Base-by-base conservation (phyloP, 1,140 invertebrate species). In the Drosophila melanica region DNA sequence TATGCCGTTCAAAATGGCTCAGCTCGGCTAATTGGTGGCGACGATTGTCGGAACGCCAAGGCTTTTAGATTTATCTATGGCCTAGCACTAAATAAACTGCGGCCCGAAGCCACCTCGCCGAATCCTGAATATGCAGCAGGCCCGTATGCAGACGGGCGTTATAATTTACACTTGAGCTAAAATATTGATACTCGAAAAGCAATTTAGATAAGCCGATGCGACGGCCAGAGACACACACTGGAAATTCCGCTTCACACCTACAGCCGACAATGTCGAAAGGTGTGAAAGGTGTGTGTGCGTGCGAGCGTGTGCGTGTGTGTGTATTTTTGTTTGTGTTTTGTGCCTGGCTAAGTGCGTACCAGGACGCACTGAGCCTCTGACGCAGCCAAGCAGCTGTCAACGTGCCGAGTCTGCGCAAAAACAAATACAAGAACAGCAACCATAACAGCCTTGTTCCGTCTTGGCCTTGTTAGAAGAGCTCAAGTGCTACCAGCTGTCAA, bases 121-220 rank as follows among this genome's bases (percentile, higher is more conserved):
- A 35, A 48, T 60, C 58, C 58, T 60, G 44, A 11, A 55, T 12
- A 35, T 8, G 41, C 42, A 55, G 59, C 20, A 33, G 47, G 23
- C 41, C 41, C 12, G 20, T 20, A 11, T 20, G 11, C 16, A 48
- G 65, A 68, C 55, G 70, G 70, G 70, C 70, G 70, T 73, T 85
- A 89, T 85, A 90, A 90, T 86, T 90, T 87, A 90, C 81, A 90
- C 89, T 91, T 90, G 82, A 90, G 81, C 79, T 90, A 91, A 91
- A 91, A 90, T 91, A 91, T 91, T 91, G 90, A 91, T 91, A 91
- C 90, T 90, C 89, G 81, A 87, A 91, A 91, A 91, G 90, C 90
- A 91, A 91, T 91, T 91, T 91, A 91, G 90, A 91, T 91, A 91
- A 91, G 90, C 60, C 50, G 50, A 59, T 63, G 41, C 74, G 74